These are phyloP conservation scores for Myotis lucifugus DNA, from an alignment of 2,113 vertebrate genomes.

Conservation along the genomic window DNA sequence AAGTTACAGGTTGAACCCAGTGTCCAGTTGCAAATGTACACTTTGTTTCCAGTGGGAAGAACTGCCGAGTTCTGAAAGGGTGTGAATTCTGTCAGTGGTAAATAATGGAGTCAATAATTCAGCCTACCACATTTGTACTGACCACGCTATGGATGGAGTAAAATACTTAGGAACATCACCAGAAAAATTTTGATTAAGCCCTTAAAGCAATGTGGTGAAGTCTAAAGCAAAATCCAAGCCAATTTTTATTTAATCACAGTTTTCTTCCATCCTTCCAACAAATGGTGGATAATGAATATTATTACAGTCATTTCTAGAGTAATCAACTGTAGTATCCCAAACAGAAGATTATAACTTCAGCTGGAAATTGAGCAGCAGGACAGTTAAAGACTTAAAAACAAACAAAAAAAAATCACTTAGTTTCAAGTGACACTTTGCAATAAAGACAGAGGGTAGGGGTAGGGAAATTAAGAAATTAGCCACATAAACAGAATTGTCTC, in stretches of 20 bases:
- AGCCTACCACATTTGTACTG: background rate
- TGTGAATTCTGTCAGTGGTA: background rate
- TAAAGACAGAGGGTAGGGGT: slow-evolving; percentile 59
- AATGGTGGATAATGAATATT: slow-evolving; percentile 79
- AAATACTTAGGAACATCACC: slow-evolving; percentile 53
- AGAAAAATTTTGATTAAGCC: slow-evolving; percentile 68
- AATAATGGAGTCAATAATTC: background rate
- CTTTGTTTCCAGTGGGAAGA: background rate
- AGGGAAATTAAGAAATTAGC: slow-evolving; percentile 77
- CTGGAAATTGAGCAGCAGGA: slow-evolving; percentile 76
- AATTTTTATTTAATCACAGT: slow-evolving; percentile 77
- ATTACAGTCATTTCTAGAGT: slow-evolving; percentile 76
- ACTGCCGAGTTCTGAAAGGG: background rate
- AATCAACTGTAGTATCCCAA: slow-evolving; percentile 77
- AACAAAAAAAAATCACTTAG: slow-evolving; percentile 66
- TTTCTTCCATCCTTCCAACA: slow-evolving; percentile 71
- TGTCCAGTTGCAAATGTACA: background rate
- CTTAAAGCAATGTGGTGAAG: slow-evolving; percentile 42
- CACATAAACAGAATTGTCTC: slow-evolving; percentile 65
- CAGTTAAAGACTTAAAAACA: slow-evolving; percentile 68
- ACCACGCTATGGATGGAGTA: background rate
- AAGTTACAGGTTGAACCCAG: background rate
- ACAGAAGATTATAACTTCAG: slow-evolving; percentile 81
- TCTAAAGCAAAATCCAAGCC: slow-evolving; percentile 58
- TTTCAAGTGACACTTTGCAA: slow-evolving; percentile 66